Evolutionary conservation across 2,888 invertebrate species (phyloP).

Genomic region (Hydroisotoma schaefferi): DNA sequence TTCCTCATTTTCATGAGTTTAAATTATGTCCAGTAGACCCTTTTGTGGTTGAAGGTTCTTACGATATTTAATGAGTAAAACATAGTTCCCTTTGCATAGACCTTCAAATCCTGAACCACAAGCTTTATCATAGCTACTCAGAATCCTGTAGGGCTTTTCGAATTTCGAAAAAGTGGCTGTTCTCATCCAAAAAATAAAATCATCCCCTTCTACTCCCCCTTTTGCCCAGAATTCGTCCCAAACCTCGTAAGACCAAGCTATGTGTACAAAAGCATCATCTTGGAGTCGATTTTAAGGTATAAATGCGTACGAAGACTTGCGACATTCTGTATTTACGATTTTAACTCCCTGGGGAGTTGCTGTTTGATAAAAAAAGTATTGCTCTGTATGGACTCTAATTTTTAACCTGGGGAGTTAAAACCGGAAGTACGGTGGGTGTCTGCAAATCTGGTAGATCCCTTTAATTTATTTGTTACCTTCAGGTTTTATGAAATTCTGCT

Average conservation of each 20-base stretch:
- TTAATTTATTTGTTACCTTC: background rate
- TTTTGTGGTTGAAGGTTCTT: background rate
- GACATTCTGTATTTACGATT: no score
- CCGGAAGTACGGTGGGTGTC: no score
- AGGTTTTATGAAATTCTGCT: background rate
- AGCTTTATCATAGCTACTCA: background rate
- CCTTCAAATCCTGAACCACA: conserved; percentile 2
- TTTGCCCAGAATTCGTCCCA: conserved; percentile 7
- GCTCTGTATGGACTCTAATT: no score
- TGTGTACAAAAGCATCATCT: background rate
- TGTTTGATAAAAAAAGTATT: no score
- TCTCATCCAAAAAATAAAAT: conserved; percentile 24
- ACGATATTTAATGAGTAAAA: conserved; percentile 13
- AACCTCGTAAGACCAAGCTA: conserved; percentile 20
- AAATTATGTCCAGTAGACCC: background rate
- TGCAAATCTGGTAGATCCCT: background rate
- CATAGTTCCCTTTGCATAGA: conserved; percentile 11
- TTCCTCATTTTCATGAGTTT: no score
- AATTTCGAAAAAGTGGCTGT: conserved; percentile 20
- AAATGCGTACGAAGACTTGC: no score
- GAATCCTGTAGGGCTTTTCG: conserved; percentile 12
- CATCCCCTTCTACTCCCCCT: conserved; percentile 15
- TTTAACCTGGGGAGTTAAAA: no score
- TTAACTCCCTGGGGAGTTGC: no score
- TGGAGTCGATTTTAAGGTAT: no score